Conservation (phyloP, 2,113 vertebrate genomes). For the Sprattus sprattus region DNA sequence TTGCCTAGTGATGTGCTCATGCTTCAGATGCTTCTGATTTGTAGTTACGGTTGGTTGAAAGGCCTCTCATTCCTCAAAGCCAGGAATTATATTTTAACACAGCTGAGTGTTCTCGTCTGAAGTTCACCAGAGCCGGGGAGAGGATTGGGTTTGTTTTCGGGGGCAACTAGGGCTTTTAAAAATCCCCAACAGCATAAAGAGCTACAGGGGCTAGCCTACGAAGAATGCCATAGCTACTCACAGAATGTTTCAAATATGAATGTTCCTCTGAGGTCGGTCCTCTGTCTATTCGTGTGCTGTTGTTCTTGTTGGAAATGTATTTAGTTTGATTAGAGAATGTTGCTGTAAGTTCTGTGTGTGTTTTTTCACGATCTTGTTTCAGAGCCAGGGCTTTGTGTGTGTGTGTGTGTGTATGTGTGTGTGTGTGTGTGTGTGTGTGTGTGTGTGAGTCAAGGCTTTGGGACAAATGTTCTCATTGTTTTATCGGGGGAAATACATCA, state of each 20-base stretch:
- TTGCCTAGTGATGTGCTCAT: neutral
- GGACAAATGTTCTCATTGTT: neutral
- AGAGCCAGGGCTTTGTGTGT: neutral
- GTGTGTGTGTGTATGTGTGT: too few species aligned
- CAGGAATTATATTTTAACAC: neutral
- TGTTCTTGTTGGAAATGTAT: neutral
- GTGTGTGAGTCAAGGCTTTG: too few species aligned
- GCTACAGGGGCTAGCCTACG: neutral
- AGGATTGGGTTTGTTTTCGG: neutral
- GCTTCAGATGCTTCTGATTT: slow-evolving; percentile 15
- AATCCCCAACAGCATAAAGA: neutral
- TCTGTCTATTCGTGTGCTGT: neutral
- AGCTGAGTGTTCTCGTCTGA: neutral
- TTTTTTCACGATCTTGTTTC: neutral
- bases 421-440: too few species aligned
- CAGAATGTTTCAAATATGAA: slow-evolving; percentile 7
- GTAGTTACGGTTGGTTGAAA: neutral
- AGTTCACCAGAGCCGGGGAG: neutral
- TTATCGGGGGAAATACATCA: neutral
- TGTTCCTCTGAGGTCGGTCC: neutral
- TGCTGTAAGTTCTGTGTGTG: neutral
- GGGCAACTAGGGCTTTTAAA: neutral
- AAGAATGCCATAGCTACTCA: neutral
- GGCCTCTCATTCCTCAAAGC: slow-evolving; percentile 17
- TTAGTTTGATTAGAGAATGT: neutral